Percentiles rank a stretch among this genome's conserved stretches.
Conservation (phyloP, 2,797 vertebrate species). For the Xenopus petersii region DNA sequence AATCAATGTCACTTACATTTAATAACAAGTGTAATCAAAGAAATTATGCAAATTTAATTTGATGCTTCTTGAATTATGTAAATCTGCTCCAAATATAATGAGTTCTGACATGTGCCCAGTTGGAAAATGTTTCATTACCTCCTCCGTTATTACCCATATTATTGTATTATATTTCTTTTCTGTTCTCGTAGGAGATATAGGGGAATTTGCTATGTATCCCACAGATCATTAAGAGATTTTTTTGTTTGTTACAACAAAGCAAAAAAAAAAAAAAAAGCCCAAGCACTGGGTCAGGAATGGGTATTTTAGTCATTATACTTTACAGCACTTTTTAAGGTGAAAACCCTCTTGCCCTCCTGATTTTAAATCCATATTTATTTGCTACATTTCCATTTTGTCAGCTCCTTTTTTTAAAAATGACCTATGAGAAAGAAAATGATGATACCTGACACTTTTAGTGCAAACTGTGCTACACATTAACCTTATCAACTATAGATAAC, state of each 20-base stretch:
- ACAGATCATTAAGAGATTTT: constrained; percentile 66
- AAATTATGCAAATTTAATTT: constrained; percentile 99
- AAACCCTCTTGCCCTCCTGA: constrained; percentile 73
- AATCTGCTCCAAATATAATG: constrained; percentile 96
- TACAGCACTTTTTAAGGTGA: constrained; percentile 74
- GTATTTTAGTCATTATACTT: constrained; percentile 70
- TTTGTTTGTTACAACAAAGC: constrained; percentile 65
- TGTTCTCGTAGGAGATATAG: constrained; percentile 39
- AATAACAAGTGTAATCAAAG: constrained; percentile 99
- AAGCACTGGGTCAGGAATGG: constrained; percentile 22
- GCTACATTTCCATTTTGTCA: not conserved
- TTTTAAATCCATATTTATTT: constrained; percentile 64
- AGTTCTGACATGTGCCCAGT: constrained; percentile 96
- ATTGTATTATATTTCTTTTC: constrained; percentile 64
- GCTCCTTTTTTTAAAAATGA: no score
- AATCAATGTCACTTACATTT: constrained; percentile 99
- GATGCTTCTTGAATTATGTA: constrained; percentile 99
- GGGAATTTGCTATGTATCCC: constrained; percentile 29
- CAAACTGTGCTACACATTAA: no score
- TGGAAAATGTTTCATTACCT: constrained; percentile 73
- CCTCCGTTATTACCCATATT: constrained; percentile 68
- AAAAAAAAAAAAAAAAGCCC: constrained; percentile 18
- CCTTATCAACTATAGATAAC: no score
- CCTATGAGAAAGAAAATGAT: no score
- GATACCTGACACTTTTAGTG: no score